Evolutionary conservation across 92 coral and sea anemone species (phyloP), one percentile per base, ranked within the genome.

Genomic region (Phymanthus crucifer): DNA sequence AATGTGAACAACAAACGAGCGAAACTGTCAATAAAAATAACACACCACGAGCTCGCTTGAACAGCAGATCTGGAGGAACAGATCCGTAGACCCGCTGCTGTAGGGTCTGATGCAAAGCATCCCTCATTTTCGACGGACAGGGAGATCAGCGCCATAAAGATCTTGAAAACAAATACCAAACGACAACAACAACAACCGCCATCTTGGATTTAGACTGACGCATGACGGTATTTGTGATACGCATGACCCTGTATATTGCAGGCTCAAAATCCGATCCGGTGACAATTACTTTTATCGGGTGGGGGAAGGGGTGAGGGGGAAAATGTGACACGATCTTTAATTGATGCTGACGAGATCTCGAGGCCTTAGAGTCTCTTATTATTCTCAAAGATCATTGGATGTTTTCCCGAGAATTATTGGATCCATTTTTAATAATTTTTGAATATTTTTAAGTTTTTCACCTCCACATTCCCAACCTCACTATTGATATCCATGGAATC

Each of bases 31-130:
- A 9, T 18, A 73, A 56, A 26, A 18, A 17, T 45, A 26, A 52
- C 78, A 76, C 69, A 93, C 97, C 97, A 90, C 97, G 84, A 27
- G 94, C 97, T 33, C 80, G 89, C 16, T 82, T 84, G 47, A 79
- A 76, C 38, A 85, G 45, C 13, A 84, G 47, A 32, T 88, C 90
- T 4, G 92, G 83, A 47, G 90, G 66, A 70, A 85, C 73, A 46
- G 73, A 73, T 33, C 97, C 97, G 58, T 87, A 90, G 52, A 79
- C 87, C 47, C 97, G 87, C 86, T 85, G 87, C 78, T 93, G 97
- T 76, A 93, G 64, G 37, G 89, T 83, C 43, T 79, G 66, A 40
- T 93, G 88, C 75, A 93, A 71, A 35, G 87, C 78, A 47, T 78
- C 81, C 40, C 80, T 81, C 71, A 64, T 67, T 92, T 8, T 24